Evolutionary conservation across 2,888 invertebrate genomes (phyloP).

Genomic region (Pachymerium ferrugineum): DNA sequence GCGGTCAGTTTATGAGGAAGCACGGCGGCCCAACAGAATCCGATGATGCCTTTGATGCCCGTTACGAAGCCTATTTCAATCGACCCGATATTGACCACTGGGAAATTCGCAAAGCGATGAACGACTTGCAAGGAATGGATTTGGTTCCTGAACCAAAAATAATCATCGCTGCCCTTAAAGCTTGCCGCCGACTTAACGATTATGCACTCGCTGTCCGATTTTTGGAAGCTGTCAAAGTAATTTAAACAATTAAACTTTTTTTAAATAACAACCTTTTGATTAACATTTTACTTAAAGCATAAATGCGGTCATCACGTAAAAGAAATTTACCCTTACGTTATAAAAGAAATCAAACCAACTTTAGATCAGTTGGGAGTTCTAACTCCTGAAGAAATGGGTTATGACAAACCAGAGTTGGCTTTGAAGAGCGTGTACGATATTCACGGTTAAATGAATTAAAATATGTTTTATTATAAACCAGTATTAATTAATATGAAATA

Average conservation of each 20-base stretch:
- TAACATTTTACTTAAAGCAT: slow-evolving; percentile 49
- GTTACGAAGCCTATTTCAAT: slow-evolving; percentile 77
- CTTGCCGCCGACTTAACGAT: slow-evolving; percentile 91
- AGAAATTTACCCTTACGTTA: slow-evolving; percentile 78
- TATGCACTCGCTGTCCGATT: slow-evolving; percentile 87
- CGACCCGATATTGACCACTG: slow-evolving; percentile 85
- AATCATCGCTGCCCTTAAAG: slow-evolving; percentile 75
- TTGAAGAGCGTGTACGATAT: slow-evolving; percentile 67
- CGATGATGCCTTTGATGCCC: slow-evolving; percentile 77
- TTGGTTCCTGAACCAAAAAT: slow-evolving; percentile 87
- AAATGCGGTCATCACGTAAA: slow-evolving; percentile 72
- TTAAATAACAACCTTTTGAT: no score
- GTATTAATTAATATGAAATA: no score
- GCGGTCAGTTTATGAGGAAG: slow-evolving; percentile 29
- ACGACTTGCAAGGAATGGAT: slow-evolving; percentile 82
- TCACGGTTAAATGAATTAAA: slow-evolving; percentile 31
- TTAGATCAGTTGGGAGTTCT: slow-evolving; percentile 86
- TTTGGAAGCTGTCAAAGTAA: slow-evolving; percentile 74
- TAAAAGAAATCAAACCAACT: slow-evolving; percentile 87
- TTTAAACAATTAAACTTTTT: not conserved
- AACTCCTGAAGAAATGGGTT: slow-evolving; percentile 92
- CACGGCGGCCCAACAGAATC: slow-evolving; percentile 53
- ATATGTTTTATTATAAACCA: no score
- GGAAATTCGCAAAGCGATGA: slow-evolving; percentile 89
- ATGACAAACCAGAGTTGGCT: slow-evolving; percentile 93